Conservation (phyloP, 92 coral and sea anemone genomes). For the Micromussa lordhowensis region DNA sequence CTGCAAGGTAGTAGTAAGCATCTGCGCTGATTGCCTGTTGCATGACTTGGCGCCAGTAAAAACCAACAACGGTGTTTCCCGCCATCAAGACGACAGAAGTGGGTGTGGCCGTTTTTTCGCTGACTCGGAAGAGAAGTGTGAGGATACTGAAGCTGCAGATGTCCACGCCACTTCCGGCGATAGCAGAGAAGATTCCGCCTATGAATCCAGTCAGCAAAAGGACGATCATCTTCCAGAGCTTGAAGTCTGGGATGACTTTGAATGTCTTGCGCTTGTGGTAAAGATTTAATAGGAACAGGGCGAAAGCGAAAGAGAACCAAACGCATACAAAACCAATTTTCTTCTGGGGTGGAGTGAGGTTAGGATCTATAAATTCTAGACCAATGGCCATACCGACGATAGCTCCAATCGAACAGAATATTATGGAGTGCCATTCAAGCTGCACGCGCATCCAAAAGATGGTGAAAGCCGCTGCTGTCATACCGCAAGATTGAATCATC, state of each 20-base stretch:
- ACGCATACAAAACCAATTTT: slow-evolving; percentile 92
- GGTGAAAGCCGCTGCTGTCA: slow-evolving; percentile 89
- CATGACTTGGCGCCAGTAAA: slow-evolving; percentile 92
- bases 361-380: slow-evolving; percentile 83
- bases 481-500: slow-evolving; percentile 91
- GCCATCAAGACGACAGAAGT: slow-evolving; percentile 94
- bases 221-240: slow-evolving; percentile 76
- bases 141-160: slow-evolving; percentile 91
- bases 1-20: slow-evolving; percentile 79
- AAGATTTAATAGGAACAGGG: slow-evolving; percentile 85
- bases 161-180: slow-evolving; percentile 91
- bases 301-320: slow-evolving; percentile 91
- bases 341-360: slow-evolving; percentile 86
- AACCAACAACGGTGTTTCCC: slow-evolving; percentile 82
- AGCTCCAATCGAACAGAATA: slow-evolving; percentile 84
- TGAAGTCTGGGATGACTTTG: slow-evolving; percentile 78
- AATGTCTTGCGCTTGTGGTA: slow-evolving; percentile 82
- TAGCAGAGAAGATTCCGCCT: slow-evolving; percentile 85
- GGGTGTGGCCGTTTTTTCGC: slow-evolving; percentile 91
- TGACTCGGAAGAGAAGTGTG: slow-evolving; percentile 88
- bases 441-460: slow-evolving; percentile 92
- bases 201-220: slow-evolving; percentile 68
- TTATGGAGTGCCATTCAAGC: slow-evolving; percentile 77
- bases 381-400: slow-evolving; percentile 79
- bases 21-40: slow-evolving; percentile 64